Evolutionary conservation across 1,140 invertebrate species (phyloP), one percentile per base, ranked within the genome.

Genomic region (Leguminivora glycinivorella): DNA sequence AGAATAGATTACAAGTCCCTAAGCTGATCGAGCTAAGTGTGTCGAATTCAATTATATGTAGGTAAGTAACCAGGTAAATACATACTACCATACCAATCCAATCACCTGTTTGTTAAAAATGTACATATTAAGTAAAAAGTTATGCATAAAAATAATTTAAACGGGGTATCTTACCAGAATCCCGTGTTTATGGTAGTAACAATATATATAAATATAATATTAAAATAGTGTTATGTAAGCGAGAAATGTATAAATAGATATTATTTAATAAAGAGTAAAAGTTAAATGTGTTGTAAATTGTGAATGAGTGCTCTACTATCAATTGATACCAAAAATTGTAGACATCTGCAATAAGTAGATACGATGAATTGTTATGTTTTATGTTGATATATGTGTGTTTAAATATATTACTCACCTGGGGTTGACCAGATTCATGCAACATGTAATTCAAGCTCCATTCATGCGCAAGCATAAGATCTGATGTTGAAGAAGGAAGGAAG

Each of bases 191-290:
- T 22, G 19, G 0, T 22, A 52, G 19, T 69, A 68, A 24, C 69
- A 69, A 10, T 10, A 10, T 12, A 12, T 0, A 38, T 7, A 17
- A 29, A 70, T 63, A 38, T 31, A 68, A 29, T 10, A 14, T 56
- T 31, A 70, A 71, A 70, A 43, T 14, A 4, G 38, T 69, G 60
- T 34, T 14, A 4, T 58, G 22, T 43, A 70, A 70, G 69, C 56
- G 25, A 63, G 17, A n/a, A 26, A 17, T 67, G 56, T 52, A 22
- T 19, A 52, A 52, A 52, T 7, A 52, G 0, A 52, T 22, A 47
- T 52, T 22, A 2, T 7, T 2, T 22, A 2, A 19, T 2, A 52
- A 52, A 22, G 47, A 22, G n/a, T 52, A 22, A 5, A 52, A 52
- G 19, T 47, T 0, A 47, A n/a, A 22, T 34, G 58, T 63, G 56